A percentile compares a stretch with the other conserved stretches of the same genome.
Evolutionary conservation across 2,113 vertebrate genomes (phyloP).

Genomic region (Callopanchax toddi): DNA sequence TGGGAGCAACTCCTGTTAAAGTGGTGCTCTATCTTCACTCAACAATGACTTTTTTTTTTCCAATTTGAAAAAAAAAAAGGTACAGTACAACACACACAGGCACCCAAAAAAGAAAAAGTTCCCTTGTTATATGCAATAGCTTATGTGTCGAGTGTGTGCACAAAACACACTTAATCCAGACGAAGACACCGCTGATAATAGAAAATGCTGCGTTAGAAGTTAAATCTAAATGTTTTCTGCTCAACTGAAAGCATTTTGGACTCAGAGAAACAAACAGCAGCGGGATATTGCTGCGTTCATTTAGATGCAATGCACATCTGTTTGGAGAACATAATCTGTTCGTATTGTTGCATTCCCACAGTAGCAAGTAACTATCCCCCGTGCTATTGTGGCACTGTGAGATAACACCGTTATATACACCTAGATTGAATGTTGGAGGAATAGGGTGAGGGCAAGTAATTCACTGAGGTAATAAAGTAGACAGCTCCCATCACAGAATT

Average conservation of each 20-base stretch:
- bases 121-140: background rate
- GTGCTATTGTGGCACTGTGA: constrained; percentile 52
- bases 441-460: constrained; percentile 56
- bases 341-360: constrained; percentile 29
- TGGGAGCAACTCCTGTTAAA: background rate
- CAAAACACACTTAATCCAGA: background rate
- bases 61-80: background rate
- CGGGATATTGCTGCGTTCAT: constrained; percentile 17
- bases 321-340: constrained; percentile 39
- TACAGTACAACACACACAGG: background rate
- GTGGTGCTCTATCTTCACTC: background rate
- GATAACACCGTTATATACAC: constrained; percentile 55
- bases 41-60: constrained; percentile 15
- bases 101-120: background rate
- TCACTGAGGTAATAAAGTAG: constrained; percentile 59
- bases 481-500: constrained; percentile 58
- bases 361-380: constrained; percentile 41
- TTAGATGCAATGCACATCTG: constrained; percentile 31
- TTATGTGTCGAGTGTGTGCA: background rate
- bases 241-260: constrained; percentile 1
- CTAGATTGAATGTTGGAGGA: constrained; percentile 58
- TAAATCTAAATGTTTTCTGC: constrained; percentile 13
- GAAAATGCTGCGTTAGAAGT: constrained; percentile 2
- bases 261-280: constrained; percentile 2
- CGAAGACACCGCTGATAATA: constrained; percentile 13